Evolutionary conservation across 2,113 vertebrate genomes (phyloP).

Genomic region (Chinchilla lanigera): DNA sequence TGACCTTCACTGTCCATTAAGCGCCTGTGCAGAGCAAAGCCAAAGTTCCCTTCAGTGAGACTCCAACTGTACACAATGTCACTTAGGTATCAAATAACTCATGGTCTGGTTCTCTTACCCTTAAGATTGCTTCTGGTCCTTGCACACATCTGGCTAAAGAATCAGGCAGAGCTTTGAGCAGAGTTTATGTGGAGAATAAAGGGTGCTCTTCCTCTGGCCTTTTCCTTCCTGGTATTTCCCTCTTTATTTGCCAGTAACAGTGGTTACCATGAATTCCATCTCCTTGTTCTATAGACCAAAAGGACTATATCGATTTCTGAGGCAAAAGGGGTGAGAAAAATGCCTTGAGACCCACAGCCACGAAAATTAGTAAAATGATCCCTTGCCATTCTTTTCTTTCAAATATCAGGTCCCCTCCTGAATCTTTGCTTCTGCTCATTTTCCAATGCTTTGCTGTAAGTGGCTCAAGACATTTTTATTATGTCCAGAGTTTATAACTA

Average conservation of each 20-base stretch:
- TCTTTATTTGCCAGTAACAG: background rate
- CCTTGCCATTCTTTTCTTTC: background rate
- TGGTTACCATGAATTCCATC: background rate
- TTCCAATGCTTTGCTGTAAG: background rate
- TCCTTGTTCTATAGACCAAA: background rate
- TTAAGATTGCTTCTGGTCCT: background rate
- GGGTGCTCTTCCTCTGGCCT: background rate
- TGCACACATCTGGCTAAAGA: background rate
- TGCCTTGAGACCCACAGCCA: background rate
- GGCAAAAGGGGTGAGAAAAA: background rate
- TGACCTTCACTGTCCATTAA: background rate
- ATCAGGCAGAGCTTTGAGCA: background rate
- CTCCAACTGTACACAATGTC: background rate
- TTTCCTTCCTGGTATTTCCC: background rate
- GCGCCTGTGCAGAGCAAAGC: background rate
- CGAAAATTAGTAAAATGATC: background rate
- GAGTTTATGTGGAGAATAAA: background rate
- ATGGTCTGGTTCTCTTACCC: background rate
- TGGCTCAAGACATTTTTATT: conserved; percentile 10
- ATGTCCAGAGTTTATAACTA: conserved; percentile 28
- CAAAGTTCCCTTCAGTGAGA: background rate
- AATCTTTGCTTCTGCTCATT: background rate
- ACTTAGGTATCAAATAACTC: background rate
- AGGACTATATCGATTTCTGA: background rate
- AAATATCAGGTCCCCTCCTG: background rate